Evolutionary conservation across 2,888 invertebrate genomes (phyloP).

Genomic region (Apodemia mormo): DNA sequence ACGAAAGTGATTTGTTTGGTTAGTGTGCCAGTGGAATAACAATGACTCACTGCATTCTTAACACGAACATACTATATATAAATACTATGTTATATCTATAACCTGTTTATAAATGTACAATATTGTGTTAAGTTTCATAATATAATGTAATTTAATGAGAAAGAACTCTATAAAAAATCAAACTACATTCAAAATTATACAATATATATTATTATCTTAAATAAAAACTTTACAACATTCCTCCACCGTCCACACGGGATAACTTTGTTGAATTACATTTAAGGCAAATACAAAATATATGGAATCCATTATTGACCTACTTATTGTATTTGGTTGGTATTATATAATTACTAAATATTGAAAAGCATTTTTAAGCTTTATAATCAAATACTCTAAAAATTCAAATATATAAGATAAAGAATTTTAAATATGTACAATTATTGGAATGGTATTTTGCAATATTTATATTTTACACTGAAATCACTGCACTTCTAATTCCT

Average conservation of each 20-base stretch:
- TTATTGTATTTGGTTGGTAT: slow-evolving; percentile 5
- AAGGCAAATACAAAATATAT: slow-evolving; percentile 1
- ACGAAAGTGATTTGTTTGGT: too few relatives aligned
- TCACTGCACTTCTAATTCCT: too few relatives aligned
- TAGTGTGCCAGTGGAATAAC: too few relatives aligned
- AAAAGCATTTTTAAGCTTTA: slow-evolving; percentile 6
- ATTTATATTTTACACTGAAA: too few relatives aligned
- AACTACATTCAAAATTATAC: slow-evolving; percentile 50
- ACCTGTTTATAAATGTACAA: too few relatives aligned
- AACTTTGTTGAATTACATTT: neutral
- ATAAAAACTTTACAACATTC: slow-evolving; percentile 72
- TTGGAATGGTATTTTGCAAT: neutral
- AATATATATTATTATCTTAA: slow-evolving; percentile 70
- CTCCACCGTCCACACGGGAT: slow-evolving; percentile 49
- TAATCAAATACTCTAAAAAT: neutral
- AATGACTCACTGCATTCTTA: too few relatives aligned
- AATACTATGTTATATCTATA: too few relatives aligned
- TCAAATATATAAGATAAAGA: neutral
- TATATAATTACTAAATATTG: neutral
- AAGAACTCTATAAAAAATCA: neutral
- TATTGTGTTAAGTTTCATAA: too few relatives aligned
- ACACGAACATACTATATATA: too few relatives aligned
- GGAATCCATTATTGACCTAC: slow-evolving; percentile 5
- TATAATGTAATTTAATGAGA: too few relatives aligned
- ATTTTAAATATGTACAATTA: slow-evolving; percentile 11